These are phyloP conservation scores for Etheostoma spectabile DNA, from an alignment of 2,113 vertebrate species.

Conservation along the genomic window DNA sequence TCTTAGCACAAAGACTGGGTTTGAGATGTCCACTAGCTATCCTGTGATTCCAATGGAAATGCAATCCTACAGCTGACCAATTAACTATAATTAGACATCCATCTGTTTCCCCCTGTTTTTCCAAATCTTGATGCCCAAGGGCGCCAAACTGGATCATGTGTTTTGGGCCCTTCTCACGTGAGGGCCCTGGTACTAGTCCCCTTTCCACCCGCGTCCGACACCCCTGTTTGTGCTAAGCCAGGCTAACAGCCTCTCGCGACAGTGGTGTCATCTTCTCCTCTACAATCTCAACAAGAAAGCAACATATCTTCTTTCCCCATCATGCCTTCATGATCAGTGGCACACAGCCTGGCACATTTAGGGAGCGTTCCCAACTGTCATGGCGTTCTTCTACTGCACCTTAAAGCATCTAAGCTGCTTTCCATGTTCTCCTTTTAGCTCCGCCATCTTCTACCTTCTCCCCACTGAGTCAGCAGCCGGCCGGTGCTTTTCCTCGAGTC, in stretches of 20 bases:
- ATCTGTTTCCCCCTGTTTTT: background rate
- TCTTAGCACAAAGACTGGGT: slow-evolving; percentile 15
- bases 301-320: background rate
- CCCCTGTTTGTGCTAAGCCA: background rate
- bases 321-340: no score
- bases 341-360: no score
- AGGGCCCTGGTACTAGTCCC: no score
- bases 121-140: background rate
- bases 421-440: background rate
- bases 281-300: background rate
- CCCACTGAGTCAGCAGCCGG: slow-evolving; percentile 5
- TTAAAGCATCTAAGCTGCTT: background rate
- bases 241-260: background rate
- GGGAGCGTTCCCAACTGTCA: no score
- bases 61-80: background rate
- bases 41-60: background rate
- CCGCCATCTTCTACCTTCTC: no score
- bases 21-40: background rate
- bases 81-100: background rate
- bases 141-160: no score
- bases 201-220: no score
- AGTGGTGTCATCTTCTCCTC: no score
- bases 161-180: no score
- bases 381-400: no score
- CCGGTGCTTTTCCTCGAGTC: slow-evolving; percentile 23